Percentiles rank a stretch among this genome's conserved stretches.
These are phyloP conservation scores for Gastrophysa polygoni DNA, from an alignment of 2,888 invertebrate genomes.

Conservation along the genomic window DNA sequence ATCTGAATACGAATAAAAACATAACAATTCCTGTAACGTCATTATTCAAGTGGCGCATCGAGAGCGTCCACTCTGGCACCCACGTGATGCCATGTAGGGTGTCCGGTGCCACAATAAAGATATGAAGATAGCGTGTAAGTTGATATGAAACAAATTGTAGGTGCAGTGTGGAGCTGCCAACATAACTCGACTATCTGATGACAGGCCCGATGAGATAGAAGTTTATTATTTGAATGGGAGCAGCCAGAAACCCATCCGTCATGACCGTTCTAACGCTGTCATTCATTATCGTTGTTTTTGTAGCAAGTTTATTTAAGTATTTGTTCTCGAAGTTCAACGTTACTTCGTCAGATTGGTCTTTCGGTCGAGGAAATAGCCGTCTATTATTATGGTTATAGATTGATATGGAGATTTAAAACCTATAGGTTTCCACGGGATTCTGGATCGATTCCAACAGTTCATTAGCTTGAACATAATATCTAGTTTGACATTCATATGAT, in stretches of 20 bases:
- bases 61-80: slow-evolving; percentile 45
- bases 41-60: slow-evolving; percentile 39
- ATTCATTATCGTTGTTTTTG: slow-evolving; percentile 15
- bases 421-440: too few species aligned
- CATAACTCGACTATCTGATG: slow-evolving; percentile 53
- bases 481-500: too few species aligned
- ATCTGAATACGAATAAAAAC: slow-evolving; percentile 20
- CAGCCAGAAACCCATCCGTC: slow-evolving; percentile 30
- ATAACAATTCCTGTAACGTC: slow-evolving; percentile 15
- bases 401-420: too few species aligned
- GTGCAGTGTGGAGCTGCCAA: slow-evolving; percentile 51
- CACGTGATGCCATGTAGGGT: slow-evolving; percentile 51
- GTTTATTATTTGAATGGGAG: slow-evolving; percentile 38
- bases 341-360: too few species aligned
- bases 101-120: slow-evolving; percentile 52
- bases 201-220: slow-evolving; percentile 47
- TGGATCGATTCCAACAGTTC: too few species aligned
- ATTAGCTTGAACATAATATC: too few species aligned
- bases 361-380: too few species aligned
- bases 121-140: slow-evolving; percentile 56
- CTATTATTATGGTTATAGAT: too few species aligned
- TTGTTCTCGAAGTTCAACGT: neutral
- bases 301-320: slow-evolving; percentile 15
- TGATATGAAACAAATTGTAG: slow-evolving; percentile 58
- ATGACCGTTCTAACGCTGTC: slow-evolving; percentile 26